Base-by-base conservation (phyloP, 2,888 invertebrate species). In the Cantharis flavilabris region DNA sequence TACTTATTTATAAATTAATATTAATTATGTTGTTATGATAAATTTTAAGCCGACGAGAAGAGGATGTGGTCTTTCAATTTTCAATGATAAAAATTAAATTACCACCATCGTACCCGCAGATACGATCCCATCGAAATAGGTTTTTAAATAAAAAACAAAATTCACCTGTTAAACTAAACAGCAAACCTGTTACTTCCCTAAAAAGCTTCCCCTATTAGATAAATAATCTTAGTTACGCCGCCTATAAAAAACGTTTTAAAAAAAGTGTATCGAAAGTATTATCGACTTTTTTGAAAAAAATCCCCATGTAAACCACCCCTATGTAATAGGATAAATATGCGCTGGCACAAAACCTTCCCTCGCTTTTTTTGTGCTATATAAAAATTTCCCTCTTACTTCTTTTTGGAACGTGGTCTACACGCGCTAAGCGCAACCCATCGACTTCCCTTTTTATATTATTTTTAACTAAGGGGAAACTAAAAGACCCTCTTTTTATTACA, bases 361-460 rank as follows among this genome's bases (percentile, higher is more conserved):
- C 76, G 70, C 73, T 62, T 77, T 80, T 65, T 82, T 82, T 82
- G 26, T 26, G 79, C 69, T 75, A 77, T 73, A 74, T 72, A 78
- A 79, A 76, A 78, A 76, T 67, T 78, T 76, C 80, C 78, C 76
- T 80, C 77, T 77, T 30, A 72, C 67, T 64, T 76, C 76, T 78
- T 76, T 77, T 79, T 75, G 82, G 80, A 82, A 80, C 82, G 82
- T 81, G 81, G 81, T 80, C 76, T 64, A 81, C 83, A 81, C 83
- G 81, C 83, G 81, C 78, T 78, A 76, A 79, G 82, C 80, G 81
- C 83, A 79, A 76, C 81, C 83, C 77, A 82, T 73, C 72, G 77
- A 69, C 78, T 80, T 81, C 81, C 80, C 81, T 81, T 83, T 83
- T 83, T 82, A 81, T 76, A 81, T 80, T 83, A 82, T 82, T 83